Conservation (phyloP, 2,888 invertebrate genomes). For the Aspidapion aeneum region DNA sequence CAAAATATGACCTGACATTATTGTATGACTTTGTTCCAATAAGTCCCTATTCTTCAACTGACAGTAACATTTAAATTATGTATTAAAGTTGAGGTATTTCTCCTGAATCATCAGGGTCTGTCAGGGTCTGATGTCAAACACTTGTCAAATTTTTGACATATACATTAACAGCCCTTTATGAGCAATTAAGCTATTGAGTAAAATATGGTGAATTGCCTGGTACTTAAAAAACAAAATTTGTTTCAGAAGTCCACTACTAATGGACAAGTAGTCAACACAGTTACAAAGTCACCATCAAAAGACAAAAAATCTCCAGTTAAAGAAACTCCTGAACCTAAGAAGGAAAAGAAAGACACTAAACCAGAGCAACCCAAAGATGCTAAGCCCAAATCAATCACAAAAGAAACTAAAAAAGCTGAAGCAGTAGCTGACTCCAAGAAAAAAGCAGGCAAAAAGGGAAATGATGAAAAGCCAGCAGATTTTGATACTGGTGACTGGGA, state of each 20-base stretch:
- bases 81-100: too few species aligned
- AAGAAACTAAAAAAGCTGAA: conserved; percentile 12
- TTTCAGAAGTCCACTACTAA: conserved; percentile 60
- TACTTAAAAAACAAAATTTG: too few species aligned
- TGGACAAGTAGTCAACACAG: conserved; percentile 55
- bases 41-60: too few species aligned
- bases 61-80: too few species aligned
- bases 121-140: too few species aligned
- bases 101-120: too few species aligned
- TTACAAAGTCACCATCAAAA: conserved; percentile 54
- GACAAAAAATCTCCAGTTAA: conserved; percentile 54
- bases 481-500: conserved; percentile 77
- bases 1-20: too few species aligned
- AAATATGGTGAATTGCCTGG: too few species aligned
- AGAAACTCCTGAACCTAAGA: conserved; percentile 50
- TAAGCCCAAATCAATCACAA: conserved; percentile 54
- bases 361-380: conserved; percentile 44
- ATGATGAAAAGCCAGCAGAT: conserved; percentile 64
- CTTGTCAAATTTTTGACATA: too few species aligned
- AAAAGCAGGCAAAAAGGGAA: conserved; percentile 57
- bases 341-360: conserved; percentile 45
- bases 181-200: too few species aligned
- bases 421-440: conserved; percentile 51
- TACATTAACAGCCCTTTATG: too few species aligned
- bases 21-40: too few species aligned